Conservation (phyloP, 2,113 vertebrate species). For the Pristiophorus japonicus region DNA sequence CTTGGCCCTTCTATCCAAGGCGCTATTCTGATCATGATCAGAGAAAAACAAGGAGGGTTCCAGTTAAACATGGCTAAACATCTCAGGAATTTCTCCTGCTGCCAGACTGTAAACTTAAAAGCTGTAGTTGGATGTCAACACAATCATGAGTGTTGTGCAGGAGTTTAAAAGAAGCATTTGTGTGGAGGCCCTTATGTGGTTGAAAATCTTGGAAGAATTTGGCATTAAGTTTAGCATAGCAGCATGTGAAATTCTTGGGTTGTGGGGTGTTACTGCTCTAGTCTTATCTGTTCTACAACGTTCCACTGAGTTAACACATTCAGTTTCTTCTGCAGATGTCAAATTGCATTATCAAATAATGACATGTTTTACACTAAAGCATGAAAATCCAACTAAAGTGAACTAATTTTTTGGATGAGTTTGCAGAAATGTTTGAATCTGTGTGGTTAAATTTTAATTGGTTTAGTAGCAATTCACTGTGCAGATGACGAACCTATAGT, state of each 20-base stretch:
- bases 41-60: conserved; percentile 4
- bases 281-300: conserved; percentile 50
- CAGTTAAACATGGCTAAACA: conserved; percentile 41
- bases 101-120: conserved; percentile 43
- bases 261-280: conserved; percentile 55
- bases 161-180: conserved; percentile 51
- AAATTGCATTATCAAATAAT: not conserved
- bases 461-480: not conserved
- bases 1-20: not conserved
- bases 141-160: conserved; percentile 46
- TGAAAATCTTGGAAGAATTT: conserved; percentile 57
- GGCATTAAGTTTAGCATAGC: conserved; percentile 48
- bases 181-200: conserved; percentile 48
- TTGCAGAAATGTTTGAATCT: not conserved
- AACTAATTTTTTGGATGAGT: not conserved
- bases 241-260: conserved; percentile 70
- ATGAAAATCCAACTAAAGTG: not conserved
- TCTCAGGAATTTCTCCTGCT: conserved; percentile 49
- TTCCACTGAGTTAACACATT: conserved; percentile 46
- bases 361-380: not conserved
- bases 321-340: not conserved
- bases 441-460: not conserved
- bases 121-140: conserved; percentile 48
- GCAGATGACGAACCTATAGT: not conserved
- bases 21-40: not conserved